Conservation (phyloP, 2,797 vertebrate species). For the Semaprochilodus insignis region DNA sequence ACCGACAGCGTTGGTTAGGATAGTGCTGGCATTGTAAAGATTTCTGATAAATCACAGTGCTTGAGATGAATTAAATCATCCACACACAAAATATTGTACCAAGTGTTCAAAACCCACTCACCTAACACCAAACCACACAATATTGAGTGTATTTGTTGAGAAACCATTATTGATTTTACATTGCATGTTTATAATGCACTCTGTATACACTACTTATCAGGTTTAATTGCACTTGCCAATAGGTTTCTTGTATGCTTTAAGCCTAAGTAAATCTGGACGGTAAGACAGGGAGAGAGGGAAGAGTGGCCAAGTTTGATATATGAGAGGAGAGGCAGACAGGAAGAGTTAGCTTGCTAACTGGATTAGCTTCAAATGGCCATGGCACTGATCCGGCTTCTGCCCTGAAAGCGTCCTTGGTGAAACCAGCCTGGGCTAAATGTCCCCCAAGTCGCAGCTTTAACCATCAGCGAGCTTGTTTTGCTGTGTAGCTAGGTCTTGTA, state of each 20-base stretch:
- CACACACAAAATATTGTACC: conserved; percentile 10
- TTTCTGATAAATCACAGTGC: not conserved
- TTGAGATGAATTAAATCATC: not conserved
- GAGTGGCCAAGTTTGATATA: conserved; percentile 52
- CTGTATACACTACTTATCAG: conserved; percentile 44
- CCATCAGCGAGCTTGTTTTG: conserved; percentile 12
- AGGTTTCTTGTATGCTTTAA: conserved; percentile 44
- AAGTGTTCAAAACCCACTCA: conserved; percentile 17
- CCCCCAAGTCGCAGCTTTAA: conserved; percentile 21
- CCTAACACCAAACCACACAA: conserved; percentile 34
- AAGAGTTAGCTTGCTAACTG: conserved; percentile 72
- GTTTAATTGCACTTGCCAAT: conserved; percentile 49
- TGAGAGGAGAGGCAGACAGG: conserved; percentile 62
- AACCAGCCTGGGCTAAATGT: conserved; percentile 40
- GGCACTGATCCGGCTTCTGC: conserved; percentile 68
- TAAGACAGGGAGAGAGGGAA: conserved; percentile 13
- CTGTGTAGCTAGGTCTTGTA: not conserved
- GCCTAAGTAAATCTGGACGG: conserved; percentile 32
- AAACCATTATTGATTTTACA: conserved; percentile 46
- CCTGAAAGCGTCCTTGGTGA: conserved; percentile 59
- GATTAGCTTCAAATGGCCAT: conserved; percentile 70
- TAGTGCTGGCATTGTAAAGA: not conserved
- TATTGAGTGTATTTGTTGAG: conserved; percentile 37
- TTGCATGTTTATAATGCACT: conserved; percentile 36
- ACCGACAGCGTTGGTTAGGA: conserved; percentile 10